phyloP scores from a whole-genome alignment of 2,888 invertebrate species.

The Saturnia japonica region DNA sequence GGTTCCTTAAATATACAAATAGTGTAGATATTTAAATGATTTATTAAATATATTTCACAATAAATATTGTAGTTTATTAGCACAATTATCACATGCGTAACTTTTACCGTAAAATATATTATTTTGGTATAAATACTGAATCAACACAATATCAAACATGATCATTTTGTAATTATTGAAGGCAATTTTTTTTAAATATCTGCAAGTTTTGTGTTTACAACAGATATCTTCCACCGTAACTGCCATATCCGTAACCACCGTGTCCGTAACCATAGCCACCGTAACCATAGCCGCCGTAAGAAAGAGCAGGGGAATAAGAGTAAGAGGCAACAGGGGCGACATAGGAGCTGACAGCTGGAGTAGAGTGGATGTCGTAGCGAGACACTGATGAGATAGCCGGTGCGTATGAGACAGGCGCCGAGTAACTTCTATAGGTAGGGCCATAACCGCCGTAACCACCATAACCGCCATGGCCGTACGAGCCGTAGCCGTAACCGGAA shows the following conservation, averaged over 20 bases:
- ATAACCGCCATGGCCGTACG: constrained; percentile 34
- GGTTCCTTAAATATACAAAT: not conserved
- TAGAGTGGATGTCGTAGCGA: constrained; percentile 52
- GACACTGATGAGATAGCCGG: constrained; percentile 55
- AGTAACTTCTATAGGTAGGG: constrained; percentile 41
- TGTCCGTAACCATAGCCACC: constrained; percentile 32
- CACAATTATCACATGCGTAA: constrained; percentile 5
- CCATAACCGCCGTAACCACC: constrained; percentile 27
- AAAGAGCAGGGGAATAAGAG: constrained; percentile 30
- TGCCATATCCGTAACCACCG: constrained; percentile 21
- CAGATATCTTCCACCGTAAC: constrained; percentile 45
- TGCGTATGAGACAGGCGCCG: constrained; percentile 44
- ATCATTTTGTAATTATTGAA: not conserved
- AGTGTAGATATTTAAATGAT: not conserved
- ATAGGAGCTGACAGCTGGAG: constrained; percentile 47
- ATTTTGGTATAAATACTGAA: not conserved
- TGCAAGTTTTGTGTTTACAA: constrained; percentile 39
- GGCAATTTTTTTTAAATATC: not conserved
- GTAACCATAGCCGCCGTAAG: constrained; percentile 37
- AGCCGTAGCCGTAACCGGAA: constrained; percentile 22
- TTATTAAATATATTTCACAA: constrained; percentile 10
- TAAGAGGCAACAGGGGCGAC: constrained; percentile 36
- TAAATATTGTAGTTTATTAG: not conserved
- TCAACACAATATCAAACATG: not conserved
- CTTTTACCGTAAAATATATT: constrained; percentile 8